Evolutionary conservation across 2,797 vertebrate genomes (phyloP).

Genomic region (Phoxinus dragarum): DNA sequence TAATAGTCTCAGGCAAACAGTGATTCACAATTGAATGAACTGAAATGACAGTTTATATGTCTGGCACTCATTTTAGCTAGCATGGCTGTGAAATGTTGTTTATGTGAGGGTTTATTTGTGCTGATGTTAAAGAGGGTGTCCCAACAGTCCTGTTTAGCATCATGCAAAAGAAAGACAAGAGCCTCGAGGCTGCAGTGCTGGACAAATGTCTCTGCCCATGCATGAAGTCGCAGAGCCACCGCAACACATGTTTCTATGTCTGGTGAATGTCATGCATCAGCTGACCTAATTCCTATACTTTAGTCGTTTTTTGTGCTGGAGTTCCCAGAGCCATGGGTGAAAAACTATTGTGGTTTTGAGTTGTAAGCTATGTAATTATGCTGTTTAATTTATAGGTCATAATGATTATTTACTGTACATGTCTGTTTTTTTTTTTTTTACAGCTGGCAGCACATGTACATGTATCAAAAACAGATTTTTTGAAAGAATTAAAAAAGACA

Average conservation of each 20-base stretch:
- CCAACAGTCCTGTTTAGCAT: slow-evolving; percentile 68
- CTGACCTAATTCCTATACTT: slow-evolving; percentile 53
- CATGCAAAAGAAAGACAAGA: slow-evolving; percentile 55
- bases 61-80: slow-evolving; percentile 53
- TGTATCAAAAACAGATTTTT: slow-evolving; percentile 12
- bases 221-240: slow-evolving; percentile 47
- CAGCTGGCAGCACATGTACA: not conserved
- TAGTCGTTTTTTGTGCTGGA: slow-evolving; percentile 27
- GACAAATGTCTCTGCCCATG: slow-evolving; percentile 50
- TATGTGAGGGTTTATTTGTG: slow-evolving; percentile 72
- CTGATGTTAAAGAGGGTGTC: slow-evolving; percentile 70
- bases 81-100: slow-evolving; percentile 64
- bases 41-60: slow-evolving; percentile 29
- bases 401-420: slow-evolving; percentile 28
- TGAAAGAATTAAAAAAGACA: slow-evolving; percentile 14
- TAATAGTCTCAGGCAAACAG: slow-evolving; percentile 38
- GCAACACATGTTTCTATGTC: slow-evolving; percentile 59
- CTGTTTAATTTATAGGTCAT: slow-evolving; percentile 30
- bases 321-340: slow-evolving; percentile 4
- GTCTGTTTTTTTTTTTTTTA: not conserved
- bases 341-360: slow-evolving; percentile 34
- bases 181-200: slow-evolving; percentile 24
- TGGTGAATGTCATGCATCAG: slow-evolving; percentile 57
- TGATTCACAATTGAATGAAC: slow-evolving; percentile 50
- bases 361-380: slow-evolving; percentile 21